Conservation (phyloP, 2,797 vertebrate species). For the Clarias pachynema region DNA sequence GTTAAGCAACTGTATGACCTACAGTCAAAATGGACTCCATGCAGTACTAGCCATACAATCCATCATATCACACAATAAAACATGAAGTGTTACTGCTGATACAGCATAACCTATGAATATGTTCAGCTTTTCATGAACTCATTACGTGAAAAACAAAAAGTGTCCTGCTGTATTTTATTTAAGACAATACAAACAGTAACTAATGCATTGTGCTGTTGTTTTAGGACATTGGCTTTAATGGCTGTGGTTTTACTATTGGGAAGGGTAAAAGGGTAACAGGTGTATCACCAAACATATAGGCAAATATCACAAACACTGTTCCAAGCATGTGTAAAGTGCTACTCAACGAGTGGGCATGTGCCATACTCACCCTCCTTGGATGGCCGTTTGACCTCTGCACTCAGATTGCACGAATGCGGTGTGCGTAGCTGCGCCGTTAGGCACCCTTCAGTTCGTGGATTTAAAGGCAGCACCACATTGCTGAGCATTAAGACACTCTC, state of each 20-base stretch:
- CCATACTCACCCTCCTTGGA: conserved; percentile 96
- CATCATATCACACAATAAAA: conserved; percentile 7
- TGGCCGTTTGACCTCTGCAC: conserved; percentile 92
- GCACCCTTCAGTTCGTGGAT: conserved; percentile 97
- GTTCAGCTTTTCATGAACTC: neutral
- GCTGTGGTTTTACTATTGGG: conserved; percentile 12
- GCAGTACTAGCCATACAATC: neutral
- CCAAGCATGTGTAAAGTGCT: conserved; percentile 1
- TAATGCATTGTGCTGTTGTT: conserved; percentile 23
- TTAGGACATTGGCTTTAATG: conserved; percentile 16
- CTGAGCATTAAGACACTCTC: conserved; percentile 94
- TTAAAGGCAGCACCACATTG: conserved; percentile 97
- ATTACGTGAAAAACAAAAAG: neutral
- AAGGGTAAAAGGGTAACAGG: conserved; percentile 46
- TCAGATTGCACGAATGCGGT: conserved; percentile 96
- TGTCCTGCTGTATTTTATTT: neutral
- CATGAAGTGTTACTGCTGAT: neutral
- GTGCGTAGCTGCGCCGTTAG: conserved; percentile 95
- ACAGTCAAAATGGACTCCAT: conserved; percentile 26
- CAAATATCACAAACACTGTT: conserved; percentile 38
- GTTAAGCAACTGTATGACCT: conserved; percentile 7
- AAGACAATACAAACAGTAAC: neutral
- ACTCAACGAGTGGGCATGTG: conserved; percentile 19
- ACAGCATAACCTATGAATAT: neutral
- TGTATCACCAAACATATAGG: conserved; percentile 30